A percentile compares a stretch with the other conserved stretches of the same genome.
phyloP scores from a whole-genome alignment of 2,888 invertebrate species.

The Melipona bicolor region DNA sequence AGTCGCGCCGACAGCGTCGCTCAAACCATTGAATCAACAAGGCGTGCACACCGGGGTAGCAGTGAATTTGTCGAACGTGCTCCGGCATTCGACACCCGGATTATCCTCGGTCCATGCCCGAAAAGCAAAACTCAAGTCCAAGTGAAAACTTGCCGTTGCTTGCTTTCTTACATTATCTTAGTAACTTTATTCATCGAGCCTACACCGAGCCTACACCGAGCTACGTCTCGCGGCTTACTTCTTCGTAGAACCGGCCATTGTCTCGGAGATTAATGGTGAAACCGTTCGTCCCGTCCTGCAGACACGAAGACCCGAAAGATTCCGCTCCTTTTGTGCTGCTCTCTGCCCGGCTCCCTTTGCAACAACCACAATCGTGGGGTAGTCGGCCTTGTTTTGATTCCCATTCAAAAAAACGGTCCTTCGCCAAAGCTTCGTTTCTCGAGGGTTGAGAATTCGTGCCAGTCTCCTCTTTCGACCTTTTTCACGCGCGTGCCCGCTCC shows the following conservation, averaged over 20 bases:
- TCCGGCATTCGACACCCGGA: constrained; percentile 66
- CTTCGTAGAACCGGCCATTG: constrained; percentile 74
- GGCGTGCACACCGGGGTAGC: not conserved
- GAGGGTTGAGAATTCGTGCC: constrained; percentile 11
- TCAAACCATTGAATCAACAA: not conserved
- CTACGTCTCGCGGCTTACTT: constrained; percentile 43
- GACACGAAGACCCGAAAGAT: constrained; percentile 46
- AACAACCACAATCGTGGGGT: constrained; percentile 23
- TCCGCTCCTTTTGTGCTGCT: constrained; percentile 57
- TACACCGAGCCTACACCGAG: constrained; percentile 1
- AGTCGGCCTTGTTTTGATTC: constrained; percentile 24
- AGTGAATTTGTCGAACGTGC: constrained; percentile 61
- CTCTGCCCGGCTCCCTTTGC: not conserved
- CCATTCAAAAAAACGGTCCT: constrained; percentile 34
- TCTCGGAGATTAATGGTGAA: constrained; percentile 75
- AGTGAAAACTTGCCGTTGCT: constrained; percentile 44
- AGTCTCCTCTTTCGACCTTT: constrained; percentile 1
- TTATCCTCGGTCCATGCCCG: constrained; percentile 52
- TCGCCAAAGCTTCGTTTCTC: constrained; percentile 6
- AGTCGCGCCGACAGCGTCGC: not conserved
- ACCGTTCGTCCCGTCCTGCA: constrained; percentile 58
- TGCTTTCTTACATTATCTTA: not conserved
- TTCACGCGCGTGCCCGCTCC: constrained; percentile 33
- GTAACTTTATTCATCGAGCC: constrained; percentile 62
- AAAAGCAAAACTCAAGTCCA: constrained; percentile 15